Percentiles rank a stretch among this genome's conserved stretches.
Evolutionary conservation across 2,113 vertebrate species (phyloP).

Genomic region (Burhinus bistriatus): DNA sequence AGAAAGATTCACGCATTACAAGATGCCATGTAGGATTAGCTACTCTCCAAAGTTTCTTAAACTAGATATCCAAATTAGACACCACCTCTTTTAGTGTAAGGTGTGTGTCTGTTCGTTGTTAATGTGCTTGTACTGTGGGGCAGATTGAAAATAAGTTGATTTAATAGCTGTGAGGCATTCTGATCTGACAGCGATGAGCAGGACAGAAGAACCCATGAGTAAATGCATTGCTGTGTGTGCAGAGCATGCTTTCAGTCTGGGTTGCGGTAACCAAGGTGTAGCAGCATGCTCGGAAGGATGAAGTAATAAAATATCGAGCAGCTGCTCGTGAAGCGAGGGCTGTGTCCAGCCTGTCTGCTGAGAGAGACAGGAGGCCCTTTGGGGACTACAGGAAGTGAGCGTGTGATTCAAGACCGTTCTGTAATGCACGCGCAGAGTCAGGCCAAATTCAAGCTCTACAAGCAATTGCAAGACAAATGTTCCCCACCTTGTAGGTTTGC

Average conservation of each 20-base stretch:
- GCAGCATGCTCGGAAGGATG: background rate
- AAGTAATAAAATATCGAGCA: background rate
- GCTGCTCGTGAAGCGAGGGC: background rate
- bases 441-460: background rate
- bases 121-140: background rate
- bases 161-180: background rate
- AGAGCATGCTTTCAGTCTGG: background rate
- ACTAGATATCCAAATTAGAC: background rate
- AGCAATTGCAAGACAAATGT: background rate
- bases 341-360: background rate
- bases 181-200: background rate
- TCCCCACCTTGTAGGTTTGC: background rate
- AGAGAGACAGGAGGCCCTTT: background rate
- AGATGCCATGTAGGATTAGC: background rate
- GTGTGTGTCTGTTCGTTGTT: background rate
- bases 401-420: background rate
- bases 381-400: background rate
- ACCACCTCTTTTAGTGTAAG: background rate
- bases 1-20: background rate
- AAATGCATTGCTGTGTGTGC: background rate
- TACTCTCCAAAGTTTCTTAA: background rate
- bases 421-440: background rate
- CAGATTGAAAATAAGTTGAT: background rate
- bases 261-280: background rate
- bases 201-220: background rate